Base-by-base conservation (phyloP, 1,140 invertebrate species). In the Musca vetustissima region DNA sequence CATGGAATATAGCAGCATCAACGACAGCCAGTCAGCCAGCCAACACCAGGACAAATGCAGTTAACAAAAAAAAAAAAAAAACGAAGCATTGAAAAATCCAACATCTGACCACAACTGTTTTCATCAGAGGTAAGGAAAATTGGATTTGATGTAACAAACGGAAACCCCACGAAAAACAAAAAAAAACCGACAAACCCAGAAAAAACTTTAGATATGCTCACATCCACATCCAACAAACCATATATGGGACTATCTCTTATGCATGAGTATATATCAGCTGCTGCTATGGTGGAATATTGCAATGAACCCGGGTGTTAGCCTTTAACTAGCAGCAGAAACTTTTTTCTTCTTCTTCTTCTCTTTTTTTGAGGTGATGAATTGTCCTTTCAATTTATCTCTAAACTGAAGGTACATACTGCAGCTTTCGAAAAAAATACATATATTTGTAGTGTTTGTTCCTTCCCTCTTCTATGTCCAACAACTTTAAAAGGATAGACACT, bases 71-170 rank as follows among this genome's bases (percentile, higher is more conserved):
- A 17, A 53, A 22, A 55, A 55, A 24, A 4, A 24, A 24, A n/a
- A n/a, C n/a, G n/a, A n/a, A n/a, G n/a, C n/a, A n/a, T n/a, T n/a
- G n/a, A n/a, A 13, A 55, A 55, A 9, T 61, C 28, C 57, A 36
- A 43, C 28, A 61, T 19, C 57, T 61, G 57, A 61, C 57, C 57
- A 61, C 57, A 61, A 61, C 57, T 61, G 57, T 61, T 61, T 61
- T 61, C 57, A 61, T 61, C 57, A 61, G 57, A 61, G 57, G 57
- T 61, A 61, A 61, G 19, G 57, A 61, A 61, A 61, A 61, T 61
- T 61, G 57, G 57, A 61, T 61, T 61, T 61, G 57, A 61, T 61
- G 17, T 61, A 61, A 32, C 28, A 61, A 61, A 43, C 28, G 28
- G 57, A 32, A 32, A 61, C 25, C 36, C 57, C 28, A 28, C 3